Conservation (phyloP, 2,113 vertebrate genomes). For the Aplodontia rufa region DNA sequence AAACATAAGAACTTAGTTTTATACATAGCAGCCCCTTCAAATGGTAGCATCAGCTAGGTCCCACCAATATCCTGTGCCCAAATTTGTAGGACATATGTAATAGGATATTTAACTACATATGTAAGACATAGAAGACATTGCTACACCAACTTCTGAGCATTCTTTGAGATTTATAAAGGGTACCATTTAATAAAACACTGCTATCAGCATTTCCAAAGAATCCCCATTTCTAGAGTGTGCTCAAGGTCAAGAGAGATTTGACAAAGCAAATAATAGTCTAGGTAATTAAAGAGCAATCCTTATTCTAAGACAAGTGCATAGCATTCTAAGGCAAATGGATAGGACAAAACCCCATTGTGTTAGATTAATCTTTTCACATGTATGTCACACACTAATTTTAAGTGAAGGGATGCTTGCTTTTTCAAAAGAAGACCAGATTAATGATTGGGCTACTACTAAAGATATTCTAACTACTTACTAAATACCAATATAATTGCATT, state of each 20-base stretch:
- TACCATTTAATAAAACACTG: background rate
- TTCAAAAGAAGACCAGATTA: background rate
- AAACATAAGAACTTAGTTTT: background rate
- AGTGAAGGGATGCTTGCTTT: background rate
- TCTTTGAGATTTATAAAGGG: background rate
- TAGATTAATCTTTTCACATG: background rate
- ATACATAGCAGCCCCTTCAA: background rate
- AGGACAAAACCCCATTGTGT: background rate
- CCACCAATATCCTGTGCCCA: background rate
- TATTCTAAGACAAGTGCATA: constrained; percentile 42
- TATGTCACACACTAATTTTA: background rate
- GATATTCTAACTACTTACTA: background rate
- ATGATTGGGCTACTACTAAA: background rate
- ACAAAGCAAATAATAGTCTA: constrained; percentile 31
- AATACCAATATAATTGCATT: background rate
- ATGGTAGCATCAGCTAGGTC: rapidly evolving
- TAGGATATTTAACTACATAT: too few species aligned
- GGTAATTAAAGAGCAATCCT: background rate
- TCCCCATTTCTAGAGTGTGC: background rate
- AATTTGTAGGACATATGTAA: too few species aligned
- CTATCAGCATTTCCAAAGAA: constrained; percentile 28
- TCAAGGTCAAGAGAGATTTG: constrained; percentile 11
- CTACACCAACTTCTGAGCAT: background rate
- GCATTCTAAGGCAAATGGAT: constrained; percentile 11
- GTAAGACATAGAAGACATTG: too few species aligned